Evolutionary conservation across 2,888 invertebrate genomes (phyloP), one percentile per base, ranked within the genome.

Genomic region (Epiblema foenella): DNA sequence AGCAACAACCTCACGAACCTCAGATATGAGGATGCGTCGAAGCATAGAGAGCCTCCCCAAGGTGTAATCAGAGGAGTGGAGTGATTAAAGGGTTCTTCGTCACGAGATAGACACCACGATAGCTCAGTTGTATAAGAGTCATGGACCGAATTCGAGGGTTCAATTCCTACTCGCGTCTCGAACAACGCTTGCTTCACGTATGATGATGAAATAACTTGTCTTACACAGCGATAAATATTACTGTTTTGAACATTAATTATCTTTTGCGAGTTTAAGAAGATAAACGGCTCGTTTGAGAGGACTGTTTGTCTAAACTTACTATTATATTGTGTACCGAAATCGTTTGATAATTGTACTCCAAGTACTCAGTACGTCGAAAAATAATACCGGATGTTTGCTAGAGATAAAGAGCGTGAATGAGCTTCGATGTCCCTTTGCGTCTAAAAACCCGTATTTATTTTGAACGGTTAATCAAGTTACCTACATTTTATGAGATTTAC

Each of bases 311-410:
- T 86, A 81, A 86, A 85, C 78, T 79, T 80, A 83, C 84, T 83
- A 84, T 85, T 81, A 77, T 77, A 79, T 81, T 85, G 83, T 85
- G 81, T 82, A 83, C 80, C 79, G 76, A 78, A 83, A 83, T 83
- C 81, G 83, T 83, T 82, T 83, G 83, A 86, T 86, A 85, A 82
- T 74, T 73, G 57, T 74, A 80, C 78, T 80, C 75, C 79, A 24
- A 81, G 81, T 82, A 84, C 77, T 79, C 79, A 81, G 76, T 77
- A 81, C 79, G 81, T 79, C 79, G 83, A 85, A 80, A 83, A 86
- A 83, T 85, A 85, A 86, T 87, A 84, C 89, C 90, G 90, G 90
- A 90, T 90, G 89, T 89, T 88, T 86, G 85, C 83, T 83, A 82
- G 83, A 88, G 89, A 90, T 91, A 91, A 89, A 89, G 85, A 84